phyloP scores from a whole-genome alignment of 2,888 invertebrate genomes.

The Dioctria rufipes region DNA sequence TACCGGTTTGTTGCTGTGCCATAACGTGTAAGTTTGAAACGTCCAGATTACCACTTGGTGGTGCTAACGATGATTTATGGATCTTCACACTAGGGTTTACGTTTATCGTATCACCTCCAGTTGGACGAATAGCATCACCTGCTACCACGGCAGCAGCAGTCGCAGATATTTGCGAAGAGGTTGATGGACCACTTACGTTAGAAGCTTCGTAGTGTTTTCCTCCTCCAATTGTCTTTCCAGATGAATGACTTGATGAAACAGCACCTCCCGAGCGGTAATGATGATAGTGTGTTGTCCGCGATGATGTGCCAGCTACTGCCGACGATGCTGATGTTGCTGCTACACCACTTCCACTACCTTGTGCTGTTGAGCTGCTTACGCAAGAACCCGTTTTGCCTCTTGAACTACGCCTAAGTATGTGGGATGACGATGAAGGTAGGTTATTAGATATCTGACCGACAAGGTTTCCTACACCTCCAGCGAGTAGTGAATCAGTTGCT shows the following conservation, averaged over 20 bases:
- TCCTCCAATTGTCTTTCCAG: constrained; percentile 34
- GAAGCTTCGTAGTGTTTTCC: constrained; percentile 55
- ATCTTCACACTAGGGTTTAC: constrained; percentile 59
- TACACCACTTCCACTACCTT: constrained; percentile 64
- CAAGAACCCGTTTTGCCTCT: constrained; percentile 72
- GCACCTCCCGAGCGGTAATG: constrained; percentile 57
- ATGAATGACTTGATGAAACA: constrained; percentile 60
- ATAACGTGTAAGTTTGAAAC: constrained; percentile 70
- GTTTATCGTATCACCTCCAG: constrained; percentile 63
- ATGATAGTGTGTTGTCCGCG: constrained; percentile 58
- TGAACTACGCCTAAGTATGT: constrained; percentile 70
- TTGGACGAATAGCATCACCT: constrained; percentile 62
- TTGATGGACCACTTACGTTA: constrained; percentile 57
- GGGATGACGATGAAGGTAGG: constrained; percentile 63
- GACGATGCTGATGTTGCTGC: constrained; percentile 61
- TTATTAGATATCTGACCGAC: constrained; percentile 35
- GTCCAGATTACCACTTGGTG: constrained; percentile 66
- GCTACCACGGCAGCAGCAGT: constrained; percentile 60
- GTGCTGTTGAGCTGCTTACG: constrained; percentile 67
- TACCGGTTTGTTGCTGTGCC: constrained; percentile 68
- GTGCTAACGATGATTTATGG: constrained; percentile 55
- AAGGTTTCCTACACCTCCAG: constrained; percentile 32
- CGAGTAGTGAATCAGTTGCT: constrained; percentile 59
- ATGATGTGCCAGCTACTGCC: constrained; percentile 55
- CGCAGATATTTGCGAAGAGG: constrained; percentile 44